Conservation (phyloP, 1,140 invertebrate genomes). For the Eurytemora carolleeae region DNA sequence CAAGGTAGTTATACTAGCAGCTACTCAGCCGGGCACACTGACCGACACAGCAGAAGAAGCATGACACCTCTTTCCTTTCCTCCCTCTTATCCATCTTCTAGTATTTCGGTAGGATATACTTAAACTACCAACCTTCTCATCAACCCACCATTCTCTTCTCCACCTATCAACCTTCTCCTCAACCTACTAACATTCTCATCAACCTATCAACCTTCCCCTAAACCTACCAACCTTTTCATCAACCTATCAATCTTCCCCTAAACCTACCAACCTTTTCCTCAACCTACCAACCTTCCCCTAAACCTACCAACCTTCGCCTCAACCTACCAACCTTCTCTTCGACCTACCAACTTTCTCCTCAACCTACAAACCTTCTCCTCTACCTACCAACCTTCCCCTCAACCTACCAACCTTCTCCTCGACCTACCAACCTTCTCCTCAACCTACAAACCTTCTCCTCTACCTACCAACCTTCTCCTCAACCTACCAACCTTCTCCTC, state of each 20-base stretch:
- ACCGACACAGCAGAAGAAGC: too few species aligned
- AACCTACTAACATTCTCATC: too few species aligned
- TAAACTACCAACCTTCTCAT: too few species aligned
- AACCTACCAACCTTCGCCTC: background rate
- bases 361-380: background rate
- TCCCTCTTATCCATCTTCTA: too few species aligned
- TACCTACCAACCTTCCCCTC: background rate
- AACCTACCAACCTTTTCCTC: background rate
- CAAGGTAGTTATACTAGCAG: too few species aligned
- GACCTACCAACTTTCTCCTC: background rate
- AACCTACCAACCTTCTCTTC: background rate
- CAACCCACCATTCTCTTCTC: too few species aligned
- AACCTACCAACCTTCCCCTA: background rate
- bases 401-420: background rate
- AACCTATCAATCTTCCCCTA: background rate
- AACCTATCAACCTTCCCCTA: background rate
- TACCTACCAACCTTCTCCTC: background rate
- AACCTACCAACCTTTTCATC: background rate
- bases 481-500: background rate
- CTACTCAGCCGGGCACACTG: too few species aligned
- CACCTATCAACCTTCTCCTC: too few species aligned
- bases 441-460: background rate
- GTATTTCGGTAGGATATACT: too few species aligned
- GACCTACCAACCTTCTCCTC: background rate
- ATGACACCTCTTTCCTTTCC: too few species aligned